Conservation (phyloP, 2,888 invertebrate species). For the Ligdia adustata region DNA sequence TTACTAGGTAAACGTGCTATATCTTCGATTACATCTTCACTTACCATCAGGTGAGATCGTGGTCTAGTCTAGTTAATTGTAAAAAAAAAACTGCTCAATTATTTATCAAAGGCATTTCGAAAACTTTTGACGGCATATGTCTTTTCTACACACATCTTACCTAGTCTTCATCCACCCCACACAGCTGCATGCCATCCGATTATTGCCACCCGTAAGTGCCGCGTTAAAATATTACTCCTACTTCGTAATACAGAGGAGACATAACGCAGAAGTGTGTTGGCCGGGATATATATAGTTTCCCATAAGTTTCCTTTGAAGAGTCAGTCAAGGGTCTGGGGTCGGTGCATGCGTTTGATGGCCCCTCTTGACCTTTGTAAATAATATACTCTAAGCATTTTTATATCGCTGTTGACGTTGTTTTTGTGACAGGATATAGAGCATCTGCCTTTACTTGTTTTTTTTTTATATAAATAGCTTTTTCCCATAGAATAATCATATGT, state of each 20-base stretch:
- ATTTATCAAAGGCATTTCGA: too few species aligned
- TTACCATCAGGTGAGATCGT: too few species aligned
- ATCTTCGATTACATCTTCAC: too few species aligned
- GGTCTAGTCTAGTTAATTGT: too few species aligned
- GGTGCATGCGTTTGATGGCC: constrained; percentile 30
- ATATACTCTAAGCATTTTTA: background rate
- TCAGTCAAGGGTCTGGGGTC: constrained; percentile 13
- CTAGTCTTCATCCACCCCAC: constrained; percentile 54
- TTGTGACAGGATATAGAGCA: background rate
- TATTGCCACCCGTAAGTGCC: constrained; percentile 68
- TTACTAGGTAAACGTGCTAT: too few species aligned
- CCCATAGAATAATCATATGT: too few species aligned
- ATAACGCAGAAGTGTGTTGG: constrained; percentile 59
- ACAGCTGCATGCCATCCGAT: constrained; percentile 75
- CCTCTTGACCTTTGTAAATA: constrained; percentile 12
- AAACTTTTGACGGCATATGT: too few species aligned
- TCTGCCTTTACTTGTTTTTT: background rate
- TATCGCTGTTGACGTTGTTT: background rate
- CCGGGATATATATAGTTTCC: constrained; percentile 62
- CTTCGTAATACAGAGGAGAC: background rate
- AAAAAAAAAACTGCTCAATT: too few species aligned
- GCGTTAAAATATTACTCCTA: constrained; percentile 69
- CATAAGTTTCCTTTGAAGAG: constrained; percentile 45
- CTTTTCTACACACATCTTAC: constrained; percentile 18
- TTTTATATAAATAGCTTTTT: background rate